Base-by-base conservation (phyloP, 2,888 invertebrate species). In the Protonemura montana region DNA sequence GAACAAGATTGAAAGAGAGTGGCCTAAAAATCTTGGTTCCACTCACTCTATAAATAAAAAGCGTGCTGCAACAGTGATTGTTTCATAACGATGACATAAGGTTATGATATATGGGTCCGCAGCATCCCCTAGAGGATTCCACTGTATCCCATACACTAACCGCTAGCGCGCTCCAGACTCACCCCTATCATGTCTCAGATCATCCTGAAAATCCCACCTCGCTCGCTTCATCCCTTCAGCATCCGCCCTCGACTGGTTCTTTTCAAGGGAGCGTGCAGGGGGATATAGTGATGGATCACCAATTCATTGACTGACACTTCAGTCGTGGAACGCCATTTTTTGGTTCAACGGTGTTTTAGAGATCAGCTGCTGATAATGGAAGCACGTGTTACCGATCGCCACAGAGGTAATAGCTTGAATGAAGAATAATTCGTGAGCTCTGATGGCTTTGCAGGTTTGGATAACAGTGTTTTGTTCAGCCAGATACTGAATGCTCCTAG, bases 161-260 rank as follows among this genome's bases (percentile, higher is more conserved):
- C 59, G 59, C 59, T 59, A 10, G 13, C 59, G 3, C 59, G 16
- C 21, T 59, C 41, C 42, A 16, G 2, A 6, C 59, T 76, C 84
- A 59, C 84, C 84, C 84, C 21, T 27, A 76, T 59, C 84, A 28
- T 84, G 84, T 84, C 76, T 76, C 76, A 84, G 76, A 84, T 84
- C 27, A 84, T 59, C 42, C 59, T 30, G 81, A n/a, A 81, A 59
- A 59, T 59, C 59, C 59, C 59, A 59, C 59, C 59, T 59, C 59
- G 13, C 59, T 59, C 59, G 16, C 59, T 59, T 21, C 13, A 59
- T 59, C 59, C 59, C 13, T 59, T 59, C 35, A 35, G 35, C 35
- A 35, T 6, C 35, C 35, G 59, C 16, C 59, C 59, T 21, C 59
- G 1, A 21, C 21, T 59, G 16, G 7, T 59, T 59, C 59, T 59